phyloP scores from a whole-genome alignment of 2,888 invertebrate species.

The Listrodromus nycthemerus region DNA sequence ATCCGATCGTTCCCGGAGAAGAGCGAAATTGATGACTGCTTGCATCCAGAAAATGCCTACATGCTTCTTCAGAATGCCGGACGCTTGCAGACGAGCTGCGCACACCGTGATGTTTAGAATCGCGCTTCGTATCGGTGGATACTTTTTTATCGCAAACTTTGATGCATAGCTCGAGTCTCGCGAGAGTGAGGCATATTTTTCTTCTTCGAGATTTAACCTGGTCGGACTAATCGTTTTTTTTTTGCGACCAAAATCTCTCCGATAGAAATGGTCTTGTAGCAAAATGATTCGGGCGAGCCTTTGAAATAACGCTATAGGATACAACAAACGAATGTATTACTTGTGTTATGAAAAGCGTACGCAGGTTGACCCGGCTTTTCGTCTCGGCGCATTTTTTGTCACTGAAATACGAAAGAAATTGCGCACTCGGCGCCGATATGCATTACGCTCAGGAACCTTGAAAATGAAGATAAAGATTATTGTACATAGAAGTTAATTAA shows the following conservation, averaged over 20 bases:
- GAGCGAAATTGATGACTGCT: neutral
- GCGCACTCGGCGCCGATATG: constrained; percentile 13
- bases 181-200: constrained; percentile 23
- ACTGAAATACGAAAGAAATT: constrained; percentile 6
- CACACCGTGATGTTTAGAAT: constrained; percentile 38
- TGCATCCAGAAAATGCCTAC: constrained; percentile 36
- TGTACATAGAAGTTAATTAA: constrained; percentile 57
- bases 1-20: neutral
- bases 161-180: neutral
- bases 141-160: neutral
- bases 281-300: neutral
- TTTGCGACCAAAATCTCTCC: neutral
- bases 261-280: neutral
- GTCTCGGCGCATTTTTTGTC: neutral
- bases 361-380: neutral
- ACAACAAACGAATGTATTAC: constrained; percentile 5
- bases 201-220: neutral
- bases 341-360: constrained; percentile 4
- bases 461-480: constrained; percentile 1
- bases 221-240: neutral
- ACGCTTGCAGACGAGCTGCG: constrained; percentile 5
- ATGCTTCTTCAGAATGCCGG: constrained; percentile 34
- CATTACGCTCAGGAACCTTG: constrained; percentile 13
- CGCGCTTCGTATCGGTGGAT: constrained; percentile 28
- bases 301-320: neutral